Evolutionary conservation across 92 coral and sea anemone genomes (phyloP), one percentile per base, ranked within the genome.

Genomic region (Scolanthus callimorphus): DNA sequence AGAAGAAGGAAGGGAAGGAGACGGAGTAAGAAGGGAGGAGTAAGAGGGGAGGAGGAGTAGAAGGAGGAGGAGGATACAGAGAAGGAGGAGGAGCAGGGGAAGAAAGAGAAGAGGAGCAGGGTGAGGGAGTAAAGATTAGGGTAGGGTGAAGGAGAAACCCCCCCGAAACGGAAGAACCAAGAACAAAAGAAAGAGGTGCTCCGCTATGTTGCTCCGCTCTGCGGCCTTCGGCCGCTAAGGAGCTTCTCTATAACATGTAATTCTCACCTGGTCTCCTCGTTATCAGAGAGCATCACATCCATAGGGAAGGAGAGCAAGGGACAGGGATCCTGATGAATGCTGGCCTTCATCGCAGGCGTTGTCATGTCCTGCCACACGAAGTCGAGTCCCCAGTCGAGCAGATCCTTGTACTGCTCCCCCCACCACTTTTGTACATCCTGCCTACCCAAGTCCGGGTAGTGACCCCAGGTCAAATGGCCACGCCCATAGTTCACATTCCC

Each of bases 291-390:
- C 90, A 83, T 78, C 62, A 83, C 28, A 52, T 83, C 90, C 90
- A 83, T 83, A 0, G 90, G 90, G 20, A 83, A 83, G 28, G 90
- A 83, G 17, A 83, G 52, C n/a, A 83, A 45, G 2, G 78, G 62
- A 19, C 90, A 83, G 51, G 76, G 77, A 13, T 67, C 70, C 61
- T 83, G 90, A 30, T 83, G 90, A 20, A 78, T 26, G 51, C 90
- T 83, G 68, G 85, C 85, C 23, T 83, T 83, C 90, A 83, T 83
- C 3, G 90, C 90, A 8, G 90, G 90, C 0, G 90, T 83, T 25
- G 90, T 83, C 85, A 83, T 83, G 64, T 83, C 90, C 60, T 83
- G 90, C 90, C 90, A 83, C 8, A 83, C 85, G 60, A 83, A 83
- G 51, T 83, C 85, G 37, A 83, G 46, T 0, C 90, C 90, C 90